Evolutionary conservation across 53 echinoderm and acorn worm genomes (phyloP), one percentile per base, ranked within the genome.

Genomic region (Echinarachnius parma): DNA sequence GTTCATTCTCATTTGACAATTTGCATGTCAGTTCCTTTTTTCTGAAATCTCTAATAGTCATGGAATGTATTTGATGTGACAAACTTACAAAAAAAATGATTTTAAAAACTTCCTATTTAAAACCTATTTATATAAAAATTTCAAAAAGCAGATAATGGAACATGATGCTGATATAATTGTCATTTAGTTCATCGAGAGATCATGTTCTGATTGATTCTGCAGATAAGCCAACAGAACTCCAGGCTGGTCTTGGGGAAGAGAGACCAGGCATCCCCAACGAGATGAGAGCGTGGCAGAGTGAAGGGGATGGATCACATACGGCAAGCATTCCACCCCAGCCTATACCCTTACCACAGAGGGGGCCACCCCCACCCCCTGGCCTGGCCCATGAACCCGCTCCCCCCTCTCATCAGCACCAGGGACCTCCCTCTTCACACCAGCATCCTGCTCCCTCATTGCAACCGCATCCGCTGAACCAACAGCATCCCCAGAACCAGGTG

Each of bases 281-380:
- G 9, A 35, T 31, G 3, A 62, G 39, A 36, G 26, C 22, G 62
- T 39, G 39, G 62, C 62, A 24, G 62, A 39, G 39, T 23, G 62
- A 39, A 24, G 62, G 39, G 14, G 37, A 21, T 22, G 39, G 34
- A 34, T 9, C 60, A 28, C 57, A n/a, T n/a, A n/a, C n/a, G n/a
- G n/a, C n/a, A 60, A 34, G 31, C 62, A 62, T 62, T 58, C 80
- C 85, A 35, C 65, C 85, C 0, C 64, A 82, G 74, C 75, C 44
- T 49, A 75, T 52, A 56, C 61, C 39, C 7, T 31, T 23, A 31
- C 62, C 35, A 25, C 56, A 18, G 56, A 16, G 18, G 48, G 9
- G 76, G 66, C 66, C 52, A 52, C 77, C 28, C 77, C 82, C 48
- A 59, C 78, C 27, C 83, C 78, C 34, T 68, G 63, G 16, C 48